These are phyloP conservation scores for Ptychobarbus kaznakovi DNA, from an alignment of 2,797 vertebrate genomes.

Conservation along the genomic window DNA sequence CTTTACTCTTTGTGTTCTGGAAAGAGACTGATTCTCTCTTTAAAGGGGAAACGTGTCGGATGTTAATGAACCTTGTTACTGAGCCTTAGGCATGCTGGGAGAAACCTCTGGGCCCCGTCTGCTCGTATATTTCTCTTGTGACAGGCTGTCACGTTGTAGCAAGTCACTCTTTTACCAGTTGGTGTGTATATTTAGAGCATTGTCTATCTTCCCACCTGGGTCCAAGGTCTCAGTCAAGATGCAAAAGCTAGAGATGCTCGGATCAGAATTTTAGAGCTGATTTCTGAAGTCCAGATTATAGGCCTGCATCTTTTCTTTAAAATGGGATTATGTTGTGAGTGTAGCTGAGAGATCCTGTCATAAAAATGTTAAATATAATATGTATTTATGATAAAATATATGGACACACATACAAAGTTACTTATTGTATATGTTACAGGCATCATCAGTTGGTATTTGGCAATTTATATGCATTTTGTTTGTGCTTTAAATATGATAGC, in stretches of 20 bases:
- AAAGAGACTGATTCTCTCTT: slow-evolving; percentile 3
- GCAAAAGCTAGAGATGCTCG: not conserved
- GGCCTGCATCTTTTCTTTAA: not conserved
- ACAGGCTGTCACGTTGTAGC: not conserved
- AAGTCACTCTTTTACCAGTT: not conserved
- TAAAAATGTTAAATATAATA: not conserved
- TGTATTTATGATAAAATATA: not conserved
- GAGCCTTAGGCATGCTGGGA: not conserved
- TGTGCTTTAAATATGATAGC: not conserved
- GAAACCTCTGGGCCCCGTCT: not conserved
- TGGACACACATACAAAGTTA: not conserved
- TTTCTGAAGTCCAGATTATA: not conserved
- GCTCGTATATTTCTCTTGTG: not conserved
- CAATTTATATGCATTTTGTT: not conserved
- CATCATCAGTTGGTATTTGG: not conserved
- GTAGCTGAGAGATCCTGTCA: not conserved
- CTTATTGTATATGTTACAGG: not conserved
- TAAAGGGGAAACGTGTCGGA: slow-evolving; percentile 4
- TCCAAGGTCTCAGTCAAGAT: not conserved
- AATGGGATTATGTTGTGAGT: not conserved
- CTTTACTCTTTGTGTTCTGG: not conserved
- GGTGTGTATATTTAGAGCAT: not conserved
- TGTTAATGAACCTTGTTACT: slow-evolving; percentile 39
- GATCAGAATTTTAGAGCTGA: not conserved
- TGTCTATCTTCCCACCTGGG: not conserved